phyloP scores from a whole-genome alignment of 1,140 invertebrate species.

The Dinoponera quadriceps region DNA sequence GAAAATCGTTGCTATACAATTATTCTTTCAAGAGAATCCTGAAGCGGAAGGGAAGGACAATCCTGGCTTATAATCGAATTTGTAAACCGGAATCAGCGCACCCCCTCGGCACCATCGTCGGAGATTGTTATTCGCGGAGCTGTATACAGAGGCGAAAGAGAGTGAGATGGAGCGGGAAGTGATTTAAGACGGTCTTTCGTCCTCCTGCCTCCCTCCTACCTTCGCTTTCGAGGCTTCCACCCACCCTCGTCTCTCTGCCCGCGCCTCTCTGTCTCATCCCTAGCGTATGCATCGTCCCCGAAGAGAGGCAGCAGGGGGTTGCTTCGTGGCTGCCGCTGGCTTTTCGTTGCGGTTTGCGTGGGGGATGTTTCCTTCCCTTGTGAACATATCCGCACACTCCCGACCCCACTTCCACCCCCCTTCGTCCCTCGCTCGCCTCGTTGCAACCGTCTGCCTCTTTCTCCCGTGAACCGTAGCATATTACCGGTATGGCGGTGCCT shows the following conservation, averaged over 20 bases:
- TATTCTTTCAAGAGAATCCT: conserved; percentile 22
- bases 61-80: conserved; percentile 62
- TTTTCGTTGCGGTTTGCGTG: conserved; percentile 80
- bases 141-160: conserved; percentile 24
- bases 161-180: conserved; percentile 59
- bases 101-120: conserved; percentile 16
- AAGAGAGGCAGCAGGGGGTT: conserved; percentile 69
- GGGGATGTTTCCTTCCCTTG: conserved; percentile 82
- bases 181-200: conserved; percentile 75
- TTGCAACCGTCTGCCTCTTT: conserved; percentile 54
- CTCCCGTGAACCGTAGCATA: conserved; percentile 72
- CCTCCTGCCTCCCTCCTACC: conserved; percentile 26
- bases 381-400: conserved; percentile 73
- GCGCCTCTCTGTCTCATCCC: conserved; percentile 54
- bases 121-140: conserved; percentile 49
- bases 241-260: neutral
- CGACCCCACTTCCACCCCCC: conserved; percentile 27
- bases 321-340: conserved; percentile 76
- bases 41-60: conserved; percentile 36
- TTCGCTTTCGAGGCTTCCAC: neutral
- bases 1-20: neutral
- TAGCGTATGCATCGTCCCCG: conserved; percentile 63
- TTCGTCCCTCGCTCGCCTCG: conserved; percentile 32
- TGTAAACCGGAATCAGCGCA: conserved; percentile 58
- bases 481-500: conserved; percentile 75